Base-by-base conservation (phyloP, 2,113 vertebrate genomes). In the Melanocharis versteri region DNA sequence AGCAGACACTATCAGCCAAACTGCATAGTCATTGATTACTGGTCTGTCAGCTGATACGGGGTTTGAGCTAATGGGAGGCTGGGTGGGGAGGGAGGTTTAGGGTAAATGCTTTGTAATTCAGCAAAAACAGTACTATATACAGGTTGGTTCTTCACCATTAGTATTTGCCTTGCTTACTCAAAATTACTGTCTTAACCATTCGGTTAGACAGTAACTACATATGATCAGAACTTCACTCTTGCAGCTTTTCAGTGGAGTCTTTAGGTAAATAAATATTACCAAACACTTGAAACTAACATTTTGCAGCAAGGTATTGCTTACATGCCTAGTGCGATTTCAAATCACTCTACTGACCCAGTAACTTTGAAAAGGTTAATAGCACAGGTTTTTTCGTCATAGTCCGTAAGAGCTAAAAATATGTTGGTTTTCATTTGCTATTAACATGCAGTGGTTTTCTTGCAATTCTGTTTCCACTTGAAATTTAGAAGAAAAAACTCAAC, bases 11-110 rank as follows among this genome's bases (percentile, higher is more conserved):
- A 94, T 82, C 61, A 18, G 57, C 17, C 83, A 87, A 94, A 92
- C 80, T 94, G 83, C 94, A 92, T n/a, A 93, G 94, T 95, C 91
- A 92, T 93, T 96, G 84, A 93, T 94, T 94, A 93, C 81, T 48
- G 69, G 79, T 95, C 89, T 93, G 86, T 50, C 89, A 92, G 83
- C 81, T 64, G 81, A 84, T 45, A 61, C 0, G 0, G 17, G 6
- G 54, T 65, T 47, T 61, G 66, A 92, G 75, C 23, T 69, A 44
- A 44, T 30, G 48, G 44, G 47, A 84, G 27, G 54, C 35, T 80
- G 39, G 4, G 8, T 37, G 28, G 30, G 30, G 44, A 66, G 24
- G 28, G 27, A 83, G 30, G 68, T 65, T 70, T 73, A 90, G 45
- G 19, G 4, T 57, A 82, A 84, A 51, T 60, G 48, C 48, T 64